Percentiles rank a stretch among this genome's conserved stretches.
Evolutionary conservation across 2,797 vertebrate genomes (phyloP).

Genomic region (Lophius americanus): DNA sequence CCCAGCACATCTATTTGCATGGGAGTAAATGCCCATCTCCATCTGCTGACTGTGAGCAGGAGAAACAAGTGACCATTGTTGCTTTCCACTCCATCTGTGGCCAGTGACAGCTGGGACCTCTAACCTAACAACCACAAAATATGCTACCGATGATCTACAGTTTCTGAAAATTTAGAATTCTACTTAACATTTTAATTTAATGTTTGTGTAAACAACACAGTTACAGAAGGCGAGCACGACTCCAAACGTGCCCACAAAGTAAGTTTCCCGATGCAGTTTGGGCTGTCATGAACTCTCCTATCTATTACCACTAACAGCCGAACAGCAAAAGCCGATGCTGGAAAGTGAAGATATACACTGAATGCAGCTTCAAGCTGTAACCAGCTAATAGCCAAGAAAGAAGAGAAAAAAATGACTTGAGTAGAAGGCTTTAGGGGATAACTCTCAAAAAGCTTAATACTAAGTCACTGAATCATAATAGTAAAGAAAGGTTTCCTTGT

Average conservation of each 20-base stretch:
- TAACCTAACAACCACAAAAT: conserved; percentile 5
- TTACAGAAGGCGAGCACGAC: not conserved
- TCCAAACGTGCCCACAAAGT: conserved; percentile 6
- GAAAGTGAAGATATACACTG: conserved; percentile 2
- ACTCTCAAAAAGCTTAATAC: too few relatives aligned
- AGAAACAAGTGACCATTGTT: conserved; percentile 19
- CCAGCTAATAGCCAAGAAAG: too few relatives aligned
- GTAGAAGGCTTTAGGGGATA: too few relatives aligned
- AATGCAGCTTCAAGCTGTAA: too few relatives aligned
- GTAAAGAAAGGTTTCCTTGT: too few relatives aligned
- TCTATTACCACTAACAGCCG: not conserved
- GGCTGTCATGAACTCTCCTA: not conserved
- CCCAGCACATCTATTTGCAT: conserved; percentile 1
- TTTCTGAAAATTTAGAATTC: conserved; percentile 7
- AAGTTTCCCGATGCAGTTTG: conserved; percentile 6
- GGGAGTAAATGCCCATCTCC: conserved; percentile 27
- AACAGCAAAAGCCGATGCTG: not conserved
- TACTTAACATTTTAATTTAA: not conserved
- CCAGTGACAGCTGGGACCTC: conserved; percentile 40
- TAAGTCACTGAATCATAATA: too few relatives aligned
- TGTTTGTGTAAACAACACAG: not conserved
- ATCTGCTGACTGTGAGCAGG: conserved; percentile 29
- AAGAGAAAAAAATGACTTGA: too few relatives aligned
- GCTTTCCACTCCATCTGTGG: conserved; percentile 38
- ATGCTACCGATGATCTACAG: conserved; percentile 14